Base-by-base conservation (phyloP, 1,140 invertebrate genomes). In the Polypedilum pembai region DNA sequence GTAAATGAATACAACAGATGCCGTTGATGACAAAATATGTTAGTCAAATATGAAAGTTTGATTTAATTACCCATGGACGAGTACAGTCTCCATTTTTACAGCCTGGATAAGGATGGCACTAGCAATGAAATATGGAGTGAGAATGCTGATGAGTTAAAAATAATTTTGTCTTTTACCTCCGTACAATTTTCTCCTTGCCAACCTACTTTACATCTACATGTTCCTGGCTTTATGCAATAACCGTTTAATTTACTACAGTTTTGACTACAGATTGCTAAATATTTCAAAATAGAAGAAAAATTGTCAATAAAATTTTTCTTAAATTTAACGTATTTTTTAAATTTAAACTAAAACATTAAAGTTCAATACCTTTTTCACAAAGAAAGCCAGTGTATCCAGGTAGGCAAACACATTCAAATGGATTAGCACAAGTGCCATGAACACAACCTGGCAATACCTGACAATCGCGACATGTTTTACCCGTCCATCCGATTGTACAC, bases 331-430 rank as follows among this genome's bases (percentile, higher is more conserved):
- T 33, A 33, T 33, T 1, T 33, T 33, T 5, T 3, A 33, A 33
- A 3, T 33, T 33, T 33, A 33, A 3, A 33, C 5, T 5, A 33
- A 33, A 33, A 33, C 1, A 33, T 33, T 33, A 33, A 33, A 33
- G 5, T 33, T 33, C 24, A 33, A 33, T 83, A 94, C 93, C 90
- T 73, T 87, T 91, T 82, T 96, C 91, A 82, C 92, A 95, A 73
- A 95, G 86, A 73, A 92, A 85, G 65, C 95, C 96, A 73, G 91
- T 94, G 83, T 90, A 98, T 17, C 95, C 95, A 2, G 91, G 89
- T 20, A 90, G 83, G 78, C 94, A 96, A 77, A 91, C 89, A 84
- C 93, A 95, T 81, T 94, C 92, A 1, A 94, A 83, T 45, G 89
- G 92, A 81, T 90, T 92, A 80, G 89, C 90, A 84, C 90, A 94